Evolutionary conservation across 2,113 vertebrate genomes (phyloP).

Genomic region (Leiothrix lutea): DNA sequence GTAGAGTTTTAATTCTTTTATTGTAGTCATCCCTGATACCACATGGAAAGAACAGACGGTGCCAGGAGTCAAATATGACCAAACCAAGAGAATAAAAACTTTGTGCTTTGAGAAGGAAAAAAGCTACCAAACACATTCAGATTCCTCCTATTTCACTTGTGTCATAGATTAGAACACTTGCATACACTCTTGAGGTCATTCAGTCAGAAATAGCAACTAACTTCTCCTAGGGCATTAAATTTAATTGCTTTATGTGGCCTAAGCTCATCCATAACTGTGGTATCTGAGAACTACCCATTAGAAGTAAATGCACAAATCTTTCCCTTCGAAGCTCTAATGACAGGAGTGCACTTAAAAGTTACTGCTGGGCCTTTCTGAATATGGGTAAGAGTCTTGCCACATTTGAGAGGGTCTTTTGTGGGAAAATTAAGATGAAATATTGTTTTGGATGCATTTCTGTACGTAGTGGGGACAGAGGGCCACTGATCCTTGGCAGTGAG

Average conservation of each 20-base stretch:
- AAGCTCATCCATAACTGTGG: not conserved
- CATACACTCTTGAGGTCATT: constrained; percentile 8
- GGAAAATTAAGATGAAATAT: not conserved
- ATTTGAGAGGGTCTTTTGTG: not conserved
- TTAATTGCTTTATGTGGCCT: not conserved
- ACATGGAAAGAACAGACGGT: not conserved
- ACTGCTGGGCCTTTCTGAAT: not conserved
- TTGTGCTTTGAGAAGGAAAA: not conserved
- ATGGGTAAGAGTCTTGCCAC: not conserved
- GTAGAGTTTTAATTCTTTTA: not conserved
- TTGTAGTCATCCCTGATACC: not conserved
- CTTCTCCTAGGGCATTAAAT: not conserved
- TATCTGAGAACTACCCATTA: not conserved
- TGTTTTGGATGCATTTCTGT: not conserved
- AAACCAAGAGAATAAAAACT: not conserved
- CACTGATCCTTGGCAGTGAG: not conserved
- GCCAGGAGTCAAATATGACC: not conserved
- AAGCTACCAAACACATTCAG: not conserved
- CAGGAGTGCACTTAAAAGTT: not conserved
- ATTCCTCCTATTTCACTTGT: not conserved
- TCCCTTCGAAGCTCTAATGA: not conserved
- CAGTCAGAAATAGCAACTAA: constrained; percentile 28
- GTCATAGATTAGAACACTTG: not conserved
- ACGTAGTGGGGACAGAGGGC: not conserved
- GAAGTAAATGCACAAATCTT: not conserved